Evolutionary conservation across 2,888 invertebrate genomes (phyloP).

Genomic region (Eupithecia vulgata): DNA sequence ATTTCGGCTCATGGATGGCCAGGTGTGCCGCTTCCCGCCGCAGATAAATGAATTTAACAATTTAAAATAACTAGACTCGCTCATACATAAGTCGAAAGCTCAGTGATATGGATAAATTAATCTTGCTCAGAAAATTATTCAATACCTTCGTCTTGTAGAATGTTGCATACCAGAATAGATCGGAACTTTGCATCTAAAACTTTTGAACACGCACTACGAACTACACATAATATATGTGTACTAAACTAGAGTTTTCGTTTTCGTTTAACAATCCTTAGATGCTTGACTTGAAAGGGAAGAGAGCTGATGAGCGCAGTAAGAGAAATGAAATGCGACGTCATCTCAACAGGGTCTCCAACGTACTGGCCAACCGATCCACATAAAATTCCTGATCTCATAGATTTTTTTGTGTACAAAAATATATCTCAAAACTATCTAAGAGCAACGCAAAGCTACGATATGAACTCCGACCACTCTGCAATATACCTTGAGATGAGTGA

Average conservation of each 20-base stretch:
- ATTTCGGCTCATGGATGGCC: constrained; percentile 46
- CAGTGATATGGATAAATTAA: neutral
- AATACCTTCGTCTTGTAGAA: neutral
- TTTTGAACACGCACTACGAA: neutral
- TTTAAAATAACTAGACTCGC: neutral
- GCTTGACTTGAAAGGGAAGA: no score
- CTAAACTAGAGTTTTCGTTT: neutral
- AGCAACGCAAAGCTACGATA: no score
- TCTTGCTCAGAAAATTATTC: neutral
- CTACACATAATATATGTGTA: no score
- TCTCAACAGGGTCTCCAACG: no score
- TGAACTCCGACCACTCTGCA: no score
- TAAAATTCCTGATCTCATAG: no score
- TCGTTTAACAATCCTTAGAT: neutral
- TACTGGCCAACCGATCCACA: no score
- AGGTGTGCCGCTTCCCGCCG: constrained; percentile 36
- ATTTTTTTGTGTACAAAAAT: no score
- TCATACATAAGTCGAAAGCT: neutral
- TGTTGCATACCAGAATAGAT: neutral
- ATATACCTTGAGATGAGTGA: no score
- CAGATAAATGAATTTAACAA: constrained; percentile 20
- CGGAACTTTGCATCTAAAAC: neutral
- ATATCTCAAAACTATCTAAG: no score
- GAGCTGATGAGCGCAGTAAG: no score
- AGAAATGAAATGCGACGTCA: no score